A percentile compares a stretch with the other conserved stretches of the same genome.
Evolutionary conservation across 2,888 invertebrate genomes (phyloP).

Genomic region (Atrina japonica): DNA sequence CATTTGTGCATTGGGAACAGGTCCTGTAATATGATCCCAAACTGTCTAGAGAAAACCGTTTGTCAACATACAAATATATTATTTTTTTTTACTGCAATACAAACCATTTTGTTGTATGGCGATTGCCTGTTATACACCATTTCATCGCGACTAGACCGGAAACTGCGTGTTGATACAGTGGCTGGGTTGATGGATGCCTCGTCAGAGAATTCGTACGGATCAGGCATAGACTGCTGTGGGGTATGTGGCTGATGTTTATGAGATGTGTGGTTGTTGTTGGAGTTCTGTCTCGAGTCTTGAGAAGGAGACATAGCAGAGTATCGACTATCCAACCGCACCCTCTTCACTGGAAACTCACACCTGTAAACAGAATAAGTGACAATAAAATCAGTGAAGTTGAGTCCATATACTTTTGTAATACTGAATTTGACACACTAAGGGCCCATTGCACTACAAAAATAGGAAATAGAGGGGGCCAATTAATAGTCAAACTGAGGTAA

Average conservation of each 20-base stretch:
- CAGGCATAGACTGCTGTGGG: slow-evolving; percentile 82
- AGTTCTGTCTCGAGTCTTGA: slow-evolving; percentile 38
- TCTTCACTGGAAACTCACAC: slow-evolving; percentile 95
- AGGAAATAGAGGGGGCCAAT: too few relatives aligned
- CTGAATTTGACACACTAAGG: too few relatives aligned
- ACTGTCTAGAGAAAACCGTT: too few relatives aligned
- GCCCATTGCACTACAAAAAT: too few relatives aligned
- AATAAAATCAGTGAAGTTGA: too few relatives aligned
- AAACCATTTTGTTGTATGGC: slow-evolving; percentile 61
- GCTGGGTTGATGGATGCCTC: slow-evolving; percentile 80
- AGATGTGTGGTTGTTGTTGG: slow-evolving; percentile 42
- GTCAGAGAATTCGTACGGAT: slow-evolving; percentile 88
- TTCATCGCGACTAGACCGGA: slow-evolving; percentile 71
- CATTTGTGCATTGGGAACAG: too few relatives aligned
- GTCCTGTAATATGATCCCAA: too few relatives aligned
- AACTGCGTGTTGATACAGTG: slow-evolving; percentile 59
- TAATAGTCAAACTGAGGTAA: too few relatives aligned
- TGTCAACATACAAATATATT: too few relatives aligned
- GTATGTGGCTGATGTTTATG: slow-evolving; percentile 55
- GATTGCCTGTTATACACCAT: slow-evolving; percentile 60
- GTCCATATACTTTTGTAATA: too few relatives aligned
- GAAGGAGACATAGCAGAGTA: slow-evolving; percentile 22
- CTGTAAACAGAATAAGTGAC: slow-evolving; percentile 79
- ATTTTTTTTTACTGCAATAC: too few relatives aligned
- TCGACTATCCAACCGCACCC: slow-evolving; percentile 80